A percentile compares a stretch with the other conserved stretches of the same genome.
Evolutionary conservation across 2,888 invertebrate species (phyloP).

Genomic region (Cerastoderma edule): DNA sequence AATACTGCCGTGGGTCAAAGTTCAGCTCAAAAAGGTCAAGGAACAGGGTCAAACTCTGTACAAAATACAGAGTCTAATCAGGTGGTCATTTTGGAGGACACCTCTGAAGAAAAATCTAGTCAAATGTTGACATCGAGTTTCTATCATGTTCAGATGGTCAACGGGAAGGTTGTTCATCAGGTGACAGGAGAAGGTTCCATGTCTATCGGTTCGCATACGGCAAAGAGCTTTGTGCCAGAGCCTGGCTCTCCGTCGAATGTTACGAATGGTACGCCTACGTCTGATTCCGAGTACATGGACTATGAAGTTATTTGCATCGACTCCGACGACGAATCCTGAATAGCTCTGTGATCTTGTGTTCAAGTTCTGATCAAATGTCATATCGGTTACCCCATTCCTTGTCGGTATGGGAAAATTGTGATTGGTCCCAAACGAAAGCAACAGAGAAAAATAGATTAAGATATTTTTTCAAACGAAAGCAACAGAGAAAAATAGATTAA

Average conservation of each 20-base stretch:
- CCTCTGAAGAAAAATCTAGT: conserved; percentile 1
- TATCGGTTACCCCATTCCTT: too few relatives aligned
- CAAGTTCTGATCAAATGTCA: too few relatives aligned
- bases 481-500: too few relatives aligned
- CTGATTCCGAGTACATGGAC: conserved; percentile 43
- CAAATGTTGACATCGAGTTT: not conserved
- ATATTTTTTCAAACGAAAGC: too few relatives aligned
- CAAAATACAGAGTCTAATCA: too few relatives aligned
- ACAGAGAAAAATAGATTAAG: too few relatives aligned
- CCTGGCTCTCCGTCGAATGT: not conserved
- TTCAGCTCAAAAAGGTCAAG: not conserved
- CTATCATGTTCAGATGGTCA: conserved; percentile 1
- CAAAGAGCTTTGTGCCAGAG: not conserved
- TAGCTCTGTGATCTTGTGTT: too few relatives aligned
- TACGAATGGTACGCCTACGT: too few relatives aligned
- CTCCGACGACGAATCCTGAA: conserved; percentile 48
- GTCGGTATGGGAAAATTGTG: too few relatives aligned
- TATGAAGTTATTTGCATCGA: conserved; percentile 59
- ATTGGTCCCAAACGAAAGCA: too few relatives aligned
- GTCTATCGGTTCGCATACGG: not conserved
- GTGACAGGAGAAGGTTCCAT: not conserved
- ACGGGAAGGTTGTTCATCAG: not conserved
- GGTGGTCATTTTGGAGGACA: too few relatives aligned
- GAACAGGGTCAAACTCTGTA: too few relatives aligned
- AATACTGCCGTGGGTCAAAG: not conserved